Evolutionary conservation across 1,140 invertebrate genomes (phyloP).

Genomic region (Calliopsis andreniformis): DNA sequence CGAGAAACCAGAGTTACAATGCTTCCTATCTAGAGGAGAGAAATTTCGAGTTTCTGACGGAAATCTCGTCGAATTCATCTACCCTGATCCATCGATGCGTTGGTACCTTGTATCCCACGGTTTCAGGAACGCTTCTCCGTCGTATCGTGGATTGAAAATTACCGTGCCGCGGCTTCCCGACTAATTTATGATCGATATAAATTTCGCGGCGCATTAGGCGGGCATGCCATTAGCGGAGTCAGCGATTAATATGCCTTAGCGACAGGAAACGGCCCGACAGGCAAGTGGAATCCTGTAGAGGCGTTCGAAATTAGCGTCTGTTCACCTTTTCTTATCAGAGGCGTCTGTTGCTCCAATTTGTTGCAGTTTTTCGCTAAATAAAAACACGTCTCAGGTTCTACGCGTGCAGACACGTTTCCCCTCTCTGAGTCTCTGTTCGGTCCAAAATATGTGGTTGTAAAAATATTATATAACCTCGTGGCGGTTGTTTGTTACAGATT

Average conservation of each 20-base stretch:
- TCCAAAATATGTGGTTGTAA: not conserved
- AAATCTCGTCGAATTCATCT: constrained; percentile 47
- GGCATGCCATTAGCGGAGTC: constrained; percentile 55
- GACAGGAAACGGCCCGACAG: constrained; percentile 8
- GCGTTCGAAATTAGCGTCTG: not conserved
- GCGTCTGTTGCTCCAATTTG: too few relatives aligned
- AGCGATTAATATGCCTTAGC: constrained; percentile 62
- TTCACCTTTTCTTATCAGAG: not conserved
- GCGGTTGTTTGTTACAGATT: constrained; percentile 52
- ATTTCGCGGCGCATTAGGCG: constrained; percentile 48
- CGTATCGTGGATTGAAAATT: constrained; percentile 15
- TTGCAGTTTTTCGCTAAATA: too few relatives aligned
- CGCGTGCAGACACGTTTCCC: too few relatives aligned
- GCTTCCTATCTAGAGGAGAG: too few relatives aligned
- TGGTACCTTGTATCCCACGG: constrained; percentile 12
- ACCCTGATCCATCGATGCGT: not conserved
- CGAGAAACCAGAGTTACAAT: too few relatives aligned
- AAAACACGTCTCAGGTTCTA: too few relatives aligned
- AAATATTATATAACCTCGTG: constrained; percentile 3
- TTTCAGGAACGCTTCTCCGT: constrained; percentile 14
- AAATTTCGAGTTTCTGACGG: constrained; percentile 19
- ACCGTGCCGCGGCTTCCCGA: constrained; percentile 9
- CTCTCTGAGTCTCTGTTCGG: too few relatives aligned
- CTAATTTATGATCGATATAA: constrained; percentile 64
- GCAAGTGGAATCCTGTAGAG: not conserved